These are phyloP conservation scores for Scrobipalpa atriplicella DNA, from an alignment of 2,888 invertebrate genomes.

Conservation along the genomic window DNA sequence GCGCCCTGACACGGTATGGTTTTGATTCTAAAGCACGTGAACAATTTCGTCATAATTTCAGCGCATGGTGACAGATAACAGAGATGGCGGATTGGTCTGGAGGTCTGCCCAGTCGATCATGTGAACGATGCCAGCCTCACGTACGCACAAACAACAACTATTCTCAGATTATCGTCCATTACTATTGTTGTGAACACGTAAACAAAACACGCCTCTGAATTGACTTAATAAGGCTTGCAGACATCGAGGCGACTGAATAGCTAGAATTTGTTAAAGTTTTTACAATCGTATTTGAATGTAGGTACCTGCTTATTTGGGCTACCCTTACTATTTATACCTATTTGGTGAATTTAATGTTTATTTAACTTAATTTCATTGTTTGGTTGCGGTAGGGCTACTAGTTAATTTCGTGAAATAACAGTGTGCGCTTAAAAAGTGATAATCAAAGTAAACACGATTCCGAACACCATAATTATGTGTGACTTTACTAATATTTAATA, in stretches of 20 bases:
- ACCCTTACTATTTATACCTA: too few species aligned
- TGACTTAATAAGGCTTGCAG: neutral
- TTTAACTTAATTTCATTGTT: too few species aligned
- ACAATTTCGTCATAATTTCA: neutral
- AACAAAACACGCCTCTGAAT: neutral
- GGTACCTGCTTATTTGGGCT: too few species aligned
- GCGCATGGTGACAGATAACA: conserved; percentile 11
- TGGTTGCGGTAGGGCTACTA: too few species aligned
- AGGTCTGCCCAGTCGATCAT: conserved; percentile 52
- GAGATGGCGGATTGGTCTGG: conserved; percentile 51
- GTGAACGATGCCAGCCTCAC: conserved; percentile 29
- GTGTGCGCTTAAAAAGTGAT: too few species aligned
- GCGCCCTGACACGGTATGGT: neutral
- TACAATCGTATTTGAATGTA: too few species aligned
- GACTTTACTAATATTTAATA: too few species aligned
- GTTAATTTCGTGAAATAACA: too few species aligned
- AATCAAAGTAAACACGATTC: too few species aligned
- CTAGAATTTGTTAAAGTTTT: too few species aligned
- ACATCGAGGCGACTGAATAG: neutral
- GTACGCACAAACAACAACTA: conserved; percentile 19
- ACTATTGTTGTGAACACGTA: neutral
- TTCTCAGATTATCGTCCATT: conserved; percentile 6
- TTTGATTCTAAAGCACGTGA: neutral
- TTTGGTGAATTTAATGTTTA: too few species aligned
- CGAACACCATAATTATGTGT: too few species aligned